Base-by-base conservation (phyloP, 2,113 vertebrate species). In the Peucedramus taeniatus region DNA sequence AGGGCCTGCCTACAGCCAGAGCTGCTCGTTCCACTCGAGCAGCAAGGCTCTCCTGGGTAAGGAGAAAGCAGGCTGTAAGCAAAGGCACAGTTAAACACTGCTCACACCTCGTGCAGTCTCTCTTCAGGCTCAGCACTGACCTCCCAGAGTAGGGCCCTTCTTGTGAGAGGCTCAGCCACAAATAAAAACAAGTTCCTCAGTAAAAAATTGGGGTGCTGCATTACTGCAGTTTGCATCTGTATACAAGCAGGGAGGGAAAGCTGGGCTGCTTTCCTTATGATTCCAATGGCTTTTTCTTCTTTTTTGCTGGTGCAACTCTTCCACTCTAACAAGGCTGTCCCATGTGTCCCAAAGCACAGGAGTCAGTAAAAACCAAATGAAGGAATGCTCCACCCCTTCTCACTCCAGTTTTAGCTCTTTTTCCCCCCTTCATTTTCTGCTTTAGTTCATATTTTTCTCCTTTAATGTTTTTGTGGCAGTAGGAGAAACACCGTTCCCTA, bases 391-490 rank as follows among this genome's bases (percentile, higher is more conserved):
- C 53, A 45, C 37, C 39, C n/a, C 27, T 82, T 82, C 45, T 68
- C 42, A 15, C 42, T 69, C 40, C 33, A 57, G 17, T 89, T 95
- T 87, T 83, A 89, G 64, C 33, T 91, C 50, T 39, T 59, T 33
- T 4, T 4, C 12, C 14, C 33, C 16, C 6, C 13, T 63, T 87
- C 17, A 69, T 83, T 87, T 85, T 93, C 81, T 93, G 74, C 91
- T 91, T 96, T 79, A 75, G 22, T 75, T 93, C 60, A 40, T 76
- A 53, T 53, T 93, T 92, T 94, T 89, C 78, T 95, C 74, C 81
- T 94, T 91, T 89, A 79, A 93, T 76, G 87, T 90, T 87, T 90
- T 68, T 39, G 93, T 95, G 84, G 84, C 87, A 94, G 56, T 53
- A 84, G 91, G 66, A 97, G 91, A 96, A 95, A 94, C 61, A 91